Percentiles rank a stretch among this genome's conserved stretches.
Evolutionary conservation across 1,140 invertebrate genomes (phyloP).

Genomic region (Harlomillsia oculata): DNA sequence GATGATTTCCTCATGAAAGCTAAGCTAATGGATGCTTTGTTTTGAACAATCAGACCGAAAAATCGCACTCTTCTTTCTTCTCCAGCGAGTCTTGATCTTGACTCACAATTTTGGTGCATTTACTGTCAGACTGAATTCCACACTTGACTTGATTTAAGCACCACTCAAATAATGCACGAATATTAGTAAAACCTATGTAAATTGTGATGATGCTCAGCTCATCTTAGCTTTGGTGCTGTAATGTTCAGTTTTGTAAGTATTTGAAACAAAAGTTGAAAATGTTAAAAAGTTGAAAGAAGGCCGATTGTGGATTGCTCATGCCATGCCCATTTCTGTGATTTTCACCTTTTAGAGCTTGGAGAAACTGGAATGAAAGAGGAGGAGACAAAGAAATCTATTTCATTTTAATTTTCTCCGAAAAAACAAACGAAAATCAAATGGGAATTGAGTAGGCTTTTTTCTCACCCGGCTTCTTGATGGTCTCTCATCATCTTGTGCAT

Average conservation of each 20-base stretch:
- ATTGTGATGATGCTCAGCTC: neutral
- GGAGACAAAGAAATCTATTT: neutral
- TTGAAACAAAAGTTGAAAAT: neutral
- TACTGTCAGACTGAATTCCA: constrained; percentile 14
- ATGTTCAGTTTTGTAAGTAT: neutral
- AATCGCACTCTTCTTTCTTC: constrained; percentile 5
- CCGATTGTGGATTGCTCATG: neutral
- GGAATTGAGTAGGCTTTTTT: constrained; percentile 10
- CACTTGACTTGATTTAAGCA: constrained; percentile 11
- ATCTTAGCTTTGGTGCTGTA: neutral
- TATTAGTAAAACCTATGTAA: too few relatives aligned
- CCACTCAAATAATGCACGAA: neutral
- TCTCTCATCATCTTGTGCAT: constrained; percentile 2
- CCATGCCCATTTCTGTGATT: too few relatives aligned
- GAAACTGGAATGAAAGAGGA: too few relatives aligned
- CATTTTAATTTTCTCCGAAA: constrained; percentile 1
- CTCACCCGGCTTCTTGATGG: constrained; percentile 2
- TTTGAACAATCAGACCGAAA: constrained; percentile 12
- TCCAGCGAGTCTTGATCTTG: too few relatives aligned
- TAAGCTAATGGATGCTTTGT: constrained; percentile 13
- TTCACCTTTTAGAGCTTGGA: too few relatives aligned
- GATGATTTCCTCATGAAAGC: too few relatives aligned
- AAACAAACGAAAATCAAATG: constrained; percentile 3
- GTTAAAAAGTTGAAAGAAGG: neutral
- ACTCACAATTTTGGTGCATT: constrained; percentile 6